Base-by-base conservation (phyloP, 1,140 invertebrate genomes). In the Drosophila elegans region DNA sequence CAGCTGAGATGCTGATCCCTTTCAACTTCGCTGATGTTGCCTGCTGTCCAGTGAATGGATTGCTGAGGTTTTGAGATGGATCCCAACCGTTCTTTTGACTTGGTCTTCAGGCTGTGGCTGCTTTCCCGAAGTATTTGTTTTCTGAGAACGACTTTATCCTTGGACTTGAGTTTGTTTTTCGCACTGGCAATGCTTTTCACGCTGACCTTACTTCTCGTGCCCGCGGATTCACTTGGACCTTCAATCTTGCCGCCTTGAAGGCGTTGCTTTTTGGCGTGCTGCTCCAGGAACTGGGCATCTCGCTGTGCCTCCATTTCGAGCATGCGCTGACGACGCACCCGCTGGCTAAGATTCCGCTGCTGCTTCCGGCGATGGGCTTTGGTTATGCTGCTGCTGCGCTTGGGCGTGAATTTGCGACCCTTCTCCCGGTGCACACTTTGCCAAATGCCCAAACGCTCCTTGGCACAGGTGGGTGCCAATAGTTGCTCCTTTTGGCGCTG, bases 251-350 rank as follows among this genome's bases (percentile, higher is more conserved):
- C 75, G 9, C 73, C 76, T 3, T 44, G 27, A 0, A 71, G 44
- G 0, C 55, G 42, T 38, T 6, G 13, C 1, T 6, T 32, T 4
- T 54, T 51, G 32, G 73, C 53, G 48, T 75, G 75, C 16, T 78
- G 4, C 2, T 62, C 29, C 41, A 86, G 11, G 3, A 88, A 86
- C 12, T 73, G 51, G 10, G 75, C 76, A 66, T 88, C 80, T 12
- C 32, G 52, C 0, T 60, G 56, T 0, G 74, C 73, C 36, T 74
- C 81, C 36, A 48, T 10, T 21, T 80, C 80, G 0, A 90, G 51
- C 45, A 73, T 38, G n/a, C 75, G 69, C 27, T 67, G 51, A 2
- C 79, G 78, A 2, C 73, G 80, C 13, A 39, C 78, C 42, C 36
- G 79, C 21, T 49, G 74, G n/a, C 6, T 54, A 38, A 64, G 32